phyloP scores from a whole-genome alignment of 2,797 vertebrate species.

The Telmatherina bonti region DNA sequence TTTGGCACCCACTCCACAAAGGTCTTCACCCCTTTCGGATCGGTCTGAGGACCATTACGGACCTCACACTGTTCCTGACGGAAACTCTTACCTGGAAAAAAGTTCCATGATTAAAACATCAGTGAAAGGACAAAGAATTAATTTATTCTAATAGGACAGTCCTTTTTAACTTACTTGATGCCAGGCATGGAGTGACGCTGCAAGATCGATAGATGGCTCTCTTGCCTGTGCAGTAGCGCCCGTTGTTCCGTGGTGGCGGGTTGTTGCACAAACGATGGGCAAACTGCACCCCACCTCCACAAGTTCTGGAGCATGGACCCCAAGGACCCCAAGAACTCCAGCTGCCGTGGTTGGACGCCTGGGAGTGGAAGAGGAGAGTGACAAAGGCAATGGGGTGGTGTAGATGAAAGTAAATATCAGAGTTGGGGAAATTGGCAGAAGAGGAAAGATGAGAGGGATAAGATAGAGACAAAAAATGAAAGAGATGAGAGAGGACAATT shows the following conservation, averaged over 20 bases:
- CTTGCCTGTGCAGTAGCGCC: conserved; percentile 96
- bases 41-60: conserved; percentile 94
- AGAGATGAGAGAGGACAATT: conserved; percentile 45
- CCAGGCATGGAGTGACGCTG: conserved; percentile 84
- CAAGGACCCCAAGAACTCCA: conserved; percentile 98
- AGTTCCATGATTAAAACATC: conserved; percentile 1
- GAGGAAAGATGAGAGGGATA: conserved; percentile 27
- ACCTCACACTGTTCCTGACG: conserved; percentile 96
- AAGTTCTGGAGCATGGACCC: conserved; percentile 93
- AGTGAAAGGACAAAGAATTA: not conserved
- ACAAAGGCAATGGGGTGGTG: not conserved
- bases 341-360: conserved; percentile 96
- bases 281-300: conserved; percentile 95
- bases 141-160: not conserved
- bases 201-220: conserved; percentile 95
- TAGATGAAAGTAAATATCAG: conserved; percentile 16
- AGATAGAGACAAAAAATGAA: conserved; percentile 1
- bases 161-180: conserved; percentile 79
- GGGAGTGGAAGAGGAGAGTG: conserved; percentile 41
- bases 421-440: conserved; percentile 9
- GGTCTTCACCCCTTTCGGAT: conserved; percentile 94
- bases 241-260: conserved; percentile 94
- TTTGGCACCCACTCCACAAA: conserved; percentile 98
- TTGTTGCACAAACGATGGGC: conserved; percentile 97
- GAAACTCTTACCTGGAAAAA: conserved; percentile 89